Evolutionary conservation across 2,888 invertebrate genomes (phyloP).

Genomic region (Priocnemis perturbator): DNA sequence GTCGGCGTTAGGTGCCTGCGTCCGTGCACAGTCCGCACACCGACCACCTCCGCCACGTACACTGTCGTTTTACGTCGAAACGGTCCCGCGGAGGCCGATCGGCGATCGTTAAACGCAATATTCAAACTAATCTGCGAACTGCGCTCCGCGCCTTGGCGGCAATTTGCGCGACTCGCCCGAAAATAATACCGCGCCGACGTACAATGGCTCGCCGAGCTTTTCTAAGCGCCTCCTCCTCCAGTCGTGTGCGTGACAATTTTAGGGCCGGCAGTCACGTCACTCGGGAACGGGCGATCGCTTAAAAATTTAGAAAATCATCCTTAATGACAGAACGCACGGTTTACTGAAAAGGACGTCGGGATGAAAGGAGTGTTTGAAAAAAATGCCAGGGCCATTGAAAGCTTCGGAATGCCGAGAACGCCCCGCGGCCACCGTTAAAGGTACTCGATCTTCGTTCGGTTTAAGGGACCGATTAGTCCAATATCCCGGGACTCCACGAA

Average conservation of each 20-base stretch:
- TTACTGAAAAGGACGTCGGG: too few species aligned
- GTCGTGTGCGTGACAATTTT: too few species aligned
- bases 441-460: too few species aligned
- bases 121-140: slow-evolving; percentile 47
- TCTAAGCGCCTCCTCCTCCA: too few species aligned
- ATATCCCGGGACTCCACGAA: neutral
- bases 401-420: slow-evolving; percentile 5
- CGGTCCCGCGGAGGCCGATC: slow-evolving; percentile 26
- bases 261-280: too few species aligned
- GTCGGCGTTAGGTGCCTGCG: slow-evolving; percentile 25
- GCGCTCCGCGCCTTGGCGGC: slow-evolving; percentile 55
- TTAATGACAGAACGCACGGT: too few species aligned
- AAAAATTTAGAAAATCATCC: too few species aligned
- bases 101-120: slow-evolving; percentile 48
- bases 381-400: neutral
- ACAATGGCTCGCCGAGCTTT: too few species aligned
- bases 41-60: neutral
- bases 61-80: slow-evolving; percentile 15
- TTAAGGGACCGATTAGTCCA: slow-evolving; percentile 5
- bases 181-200: slow-evolving; percentile 16
- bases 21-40: neutral
- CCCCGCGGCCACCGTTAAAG: too few species aligned
- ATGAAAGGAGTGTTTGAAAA: too few species aligned
- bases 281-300: too few species aligned
- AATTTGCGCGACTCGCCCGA: slow-evolving; percentile 54